Base-by-base conservation (phyloP, 2,888 invertebrate genomes). In the Autographa pulchrina region DNA sequence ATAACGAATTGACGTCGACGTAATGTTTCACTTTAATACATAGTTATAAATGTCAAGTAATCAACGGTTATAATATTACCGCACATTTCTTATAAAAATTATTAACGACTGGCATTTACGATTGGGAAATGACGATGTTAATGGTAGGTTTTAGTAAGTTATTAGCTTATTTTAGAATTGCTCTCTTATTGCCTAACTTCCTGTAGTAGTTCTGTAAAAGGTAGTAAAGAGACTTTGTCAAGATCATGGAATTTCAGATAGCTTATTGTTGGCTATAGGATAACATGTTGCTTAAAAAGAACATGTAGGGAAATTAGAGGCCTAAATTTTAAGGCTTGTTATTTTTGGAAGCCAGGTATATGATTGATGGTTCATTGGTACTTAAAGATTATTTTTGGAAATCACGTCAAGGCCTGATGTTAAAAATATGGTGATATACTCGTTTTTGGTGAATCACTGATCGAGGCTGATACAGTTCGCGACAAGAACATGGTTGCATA, bases 401-500 rank as follows among this genome's bases (percentile, higher is more conserved):
- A 59, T 16, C 16, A 59, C 25, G 32, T 59, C 14, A 31, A 48
- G 7, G 48, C n/a, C 8, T n/a, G 48, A 7, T n/a, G 6, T 16
- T 48, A 48, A 48, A 16, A 32, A 32, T 16, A 25, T 20, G 38
- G 64, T 41, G 48, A 16, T 65, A 65, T 60, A 63, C 31, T 68
- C 60, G 73, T 64, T 65, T 67, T 67, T 48, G 18, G 68, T 70
- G 67, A 69, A 74, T 81, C 69, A 78, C 64, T 60, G 78, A 68
- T 72, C 63, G 61, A 41, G 74, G 65, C 38, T 59, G 62, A 77
- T 80, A 62, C 62, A 72, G 75, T 75, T 70, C 61, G 54, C 70
- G 81, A 78, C 75, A 78, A 85, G 86, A 85, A 85, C 82, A 83
- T 84, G 84, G 86, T 85, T 86, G 87, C 73, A 52, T 74, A 74